A percentile compares a stretch with the other conserved stretches of the same genome.
Evolutionary conservation across 1,140 invertebrate species (phyloP).

Genomic region (Brevipalpus yothersi): DNA sequence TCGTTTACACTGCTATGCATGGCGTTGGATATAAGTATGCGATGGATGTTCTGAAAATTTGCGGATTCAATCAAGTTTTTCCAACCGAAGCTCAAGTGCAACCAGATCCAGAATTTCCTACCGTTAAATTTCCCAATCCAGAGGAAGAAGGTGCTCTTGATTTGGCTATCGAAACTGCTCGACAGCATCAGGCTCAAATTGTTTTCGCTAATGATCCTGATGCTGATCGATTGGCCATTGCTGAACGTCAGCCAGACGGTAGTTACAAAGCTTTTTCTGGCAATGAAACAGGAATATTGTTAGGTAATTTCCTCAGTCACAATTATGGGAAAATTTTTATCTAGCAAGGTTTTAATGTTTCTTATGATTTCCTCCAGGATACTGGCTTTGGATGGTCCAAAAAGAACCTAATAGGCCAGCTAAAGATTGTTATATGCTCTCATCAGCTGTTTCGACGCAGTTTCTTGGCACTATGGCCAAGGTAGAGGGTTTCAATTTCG

Average conservation of each 20-base stretch:
- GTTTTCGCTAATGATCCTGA: constrained; percentile 97
- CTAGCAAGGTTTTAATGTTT: constrained; percentile 28
- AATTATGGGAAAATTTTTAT: constrained; percentile 46
- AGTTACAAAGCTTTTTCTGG: constrained; percentile 80
- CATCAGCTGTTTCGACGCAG: constrained; percentile 91
- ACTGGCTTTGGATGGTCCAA: constrained; percentile 3
- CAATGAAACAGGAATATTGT: constrained; percentile 80
- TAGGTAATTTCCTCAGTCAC: constrained; percentile 28
- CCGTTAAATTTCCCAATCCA: constrained; percentile 90
- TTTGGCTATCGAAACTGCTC: constrained; percentile 58
- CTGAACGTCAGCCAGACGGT: constrained; percentile 31
- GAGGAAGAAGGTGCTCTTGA: constrained; percentile 79
- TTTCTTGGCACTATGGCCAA: constrained; percentile 61
- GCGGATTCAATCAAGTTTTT: constrained; percentile 37
- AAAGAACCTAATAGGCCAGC: constrained; percentile 16
- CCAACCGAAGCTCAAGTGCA: constrained; percentile 58
- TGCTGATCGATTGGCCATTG: constrained; percentile 80
- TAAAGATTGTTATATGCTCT: constrained; percentile 45
- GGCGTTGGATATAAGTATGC: constrained; percentile 75
- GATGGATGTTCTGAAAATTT: constrained; percentile 39
- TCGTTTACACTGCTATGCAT: constrained; percentile 86
- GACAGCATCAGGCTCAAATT: constrained; percentile 36
- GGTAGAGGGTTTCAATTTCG: constrained; percentile 54
- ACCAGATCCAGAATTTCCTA: constrained; percentile 88
- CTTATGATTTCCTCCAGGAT: background rate